A percentile compares a stretch with the other conserved stretches of the same genome.
These are phyloP conservation scores for Xenopus laevis DNA, from an alignment of 2,113 vertebrate genomes.

Conservation along the genomic window DNA sequence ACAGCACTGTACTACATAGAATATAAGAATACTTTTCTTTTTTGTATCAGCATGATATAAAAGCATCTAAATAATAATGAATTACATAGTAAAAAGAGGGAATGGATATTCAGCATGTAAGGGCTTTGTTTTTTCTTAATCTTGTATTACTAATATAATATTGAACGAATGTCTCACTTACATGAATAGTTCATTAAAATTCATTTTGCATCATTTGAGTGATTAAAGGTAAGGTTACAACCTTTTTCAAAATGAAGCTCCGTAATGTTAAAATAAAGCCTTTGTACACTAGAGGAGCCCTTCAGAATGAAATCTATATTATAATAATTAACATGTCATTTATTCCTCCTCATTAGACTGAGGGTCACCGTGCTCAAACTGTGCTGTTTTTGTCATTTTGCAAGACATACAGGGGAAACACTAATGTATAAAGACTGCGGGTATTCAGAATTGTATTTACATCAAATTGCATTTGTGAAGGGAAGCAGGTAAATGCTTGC, in stretches of 20 bases:
- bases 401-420: neutral
- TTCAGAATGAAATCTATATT: conserved; percentile 41
- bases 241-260: conserved; percentile 32
- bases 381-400: conserved; percentile 15
- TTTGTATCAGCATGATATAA: neutral
- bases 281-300: conserved; percentile 30
- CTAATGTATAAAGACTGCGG: neutral
- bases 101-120: neutral
- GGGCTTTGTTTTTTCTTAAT: conserved; percentile 22
- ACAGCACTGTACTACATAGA: neutral
- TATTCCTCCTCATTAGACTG: conserved; percentile 41
- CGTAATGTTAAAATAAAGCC: conserved; percentile 40
- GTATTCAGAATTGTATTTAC: no score
- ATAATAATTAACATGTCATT: conserved; percentile 43
- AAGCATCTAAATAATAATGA: neutral
- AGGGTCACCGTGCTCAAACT: conserved; percentile 23
- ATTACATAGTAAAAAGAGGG: neutral
- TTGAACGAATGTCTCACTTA: conserved; percentile 18
- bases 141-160: conserved; percentile 2
- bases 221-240: conserved; percentile 44
- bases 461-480: neutral
- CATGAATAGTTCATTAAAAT: conserved; percentile 27
- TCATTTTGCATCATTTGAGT: conserved; percentile 6
- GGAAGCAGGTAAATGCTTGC: no score
- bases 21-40: no score